Conservation (phyloP, 2,113 vertebrate species). For the Limanda limanda region DNA sequence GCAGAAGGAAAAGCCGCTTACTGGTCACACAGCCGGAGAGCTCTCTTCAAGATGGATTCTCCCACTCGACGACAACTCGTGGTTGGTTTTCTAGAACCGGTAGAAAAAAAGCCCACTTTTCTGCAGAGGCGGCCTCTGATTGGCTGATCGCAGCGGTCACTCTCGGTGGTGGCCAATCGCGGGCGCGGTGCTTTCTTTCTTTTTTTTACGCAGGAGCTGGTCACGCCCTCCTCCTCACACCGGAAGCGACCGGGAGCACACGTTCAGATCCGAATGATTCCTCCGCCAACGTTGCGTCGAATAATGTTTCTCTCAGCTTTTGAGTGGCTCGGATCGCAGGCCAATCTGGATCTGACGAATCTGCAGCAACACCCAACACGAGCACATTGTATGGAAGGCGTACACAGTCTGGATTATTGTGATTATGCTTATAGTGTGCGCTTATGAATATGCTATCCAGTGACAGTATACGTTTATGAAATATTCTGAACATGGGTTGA, state of each 20-base stretch:
- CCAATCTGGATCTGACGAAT: neutral
- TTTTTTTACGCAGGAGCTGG: constrained; percentile 8
- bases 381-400: too few relatives aligned
- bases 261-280: neutral
- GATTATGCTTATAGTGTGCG: too few relatives aligned
- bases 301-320: neutral
- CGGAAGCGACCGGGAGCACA: constrained; percentile 47
- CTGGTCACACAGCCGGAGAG: constrained; percentile 73
- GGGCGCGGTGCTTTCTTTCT: neutral
- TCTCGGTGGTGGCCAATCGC: constrained; percentile 60
- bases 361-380: neutral
- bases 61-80: constrained; percentile 82
- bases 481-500: neutral
- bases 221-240: constrained; percentile 37
- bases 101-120: constrained; percentile 52
- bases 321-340: too few relatives aligned
- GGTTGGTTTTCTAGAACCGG: constrained; percentile 84
- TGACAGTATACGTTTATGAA: neutral
- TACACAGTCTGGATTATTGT: too few relatives aligned
- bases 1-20: constrained; percentile 58
- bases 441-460: neutral
- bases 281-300: neutral
- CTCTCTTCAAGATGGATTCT: constrained; percentile 83
- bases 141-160: constrained; percentile 47
- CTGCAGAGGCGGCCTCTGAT: constrained; percentile 51